A percentile compares a stretch with the other conserved stretches of the same genome.
Conservation (phyloP, 2,888 invertebrate genomes). For the Netelia fuscicornis region DNA sequence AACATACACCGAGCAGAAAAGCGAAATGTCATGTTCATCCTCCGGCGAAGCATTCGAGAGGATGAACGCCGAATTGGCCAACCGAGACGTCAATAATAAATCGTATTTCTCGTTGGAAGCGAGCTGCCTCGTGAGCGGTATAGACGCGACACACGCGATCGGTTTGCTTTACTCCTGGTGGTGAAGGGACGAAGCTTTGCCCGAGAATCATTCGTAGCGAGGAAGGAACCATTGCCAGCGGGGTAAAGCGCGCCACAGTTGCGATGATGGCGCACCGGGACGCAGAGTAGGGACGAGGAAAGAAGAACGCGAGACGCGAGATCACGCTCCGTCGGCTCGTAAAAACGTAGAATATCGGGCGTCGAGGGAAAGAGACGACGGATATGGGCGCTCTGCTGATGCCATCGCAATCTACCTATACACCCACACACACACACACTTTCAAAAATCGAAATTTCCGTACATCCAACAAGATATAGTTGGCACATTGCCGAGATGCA, state of each 20-base stretch:
- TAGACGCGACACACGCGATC: slow-evolving; percentile 19
- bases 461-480: slow-evolving; percentile 50
- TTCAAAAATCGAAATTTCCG: slow-evolving; percentile 63
- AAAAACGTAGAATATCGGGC: slow-evolving; percentile 66
- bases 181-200: slow-evolving; percentile 20
- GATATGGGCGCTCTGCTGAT: slow-evolving; percentile 54
- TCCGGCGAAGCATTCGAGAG: slow-evolving; percentile 1
- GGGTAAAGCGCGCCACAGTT: neutral
- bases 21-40: slow-evolving; percentile 15
- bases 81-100: slow-evolving; percentile 59
- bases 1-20: neutral
- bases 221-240: slow-evolving; percentile 4
- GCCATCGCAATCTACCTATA: slow-evolving; percentile 34
- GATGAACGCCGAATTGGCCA: slow-evolving; percentile 52
- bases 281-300: slow-evolving; percentile 3
- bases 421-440: slow-evolving; percentile 2
- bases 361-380: slow-evolving; percentile 44
- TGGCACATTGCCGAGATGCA: slow-evolving; percentile 61
- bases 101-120: slow-evolving; percentile 35
- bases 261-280: neutral
- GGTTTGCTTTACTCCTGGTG: slow-evolving; percentile 20
- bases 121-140: neutral
- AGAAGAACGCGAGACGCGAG: slow-evolving; percentile 53
- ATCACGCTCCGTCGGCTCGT: slow-evolving; percentile 63
- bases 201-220: slow-evolving; percentile 25